Percentiles rank a stretch among this genome's conserved stretches.
These are phyloP conservation scores for Carabus problematicus DNA, from an alignment of 2,888 invertebrate species.

Conservation along the genomic window DNA sequence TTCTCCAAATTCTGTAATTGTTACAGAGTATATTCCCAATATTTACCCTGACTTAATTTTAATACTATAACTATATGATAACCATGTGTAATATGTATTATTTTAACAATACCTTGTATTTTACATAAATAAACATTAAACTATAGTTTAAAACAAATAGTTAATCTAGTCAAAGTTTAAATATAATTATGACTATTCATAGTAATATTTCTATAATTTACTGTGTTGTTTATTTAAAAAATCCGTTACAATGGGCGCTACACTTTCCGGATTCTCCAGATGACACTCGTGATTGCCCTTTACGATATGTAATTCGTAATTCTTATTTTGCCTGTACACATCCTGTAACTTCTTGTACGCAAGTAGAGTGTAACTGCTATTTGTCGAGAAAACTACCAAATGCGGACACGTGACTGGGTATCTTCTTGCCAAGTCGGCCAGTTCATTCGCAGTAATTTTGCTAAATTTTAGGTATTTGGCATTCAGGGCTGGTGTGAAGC, in stretches of 20 bases:
- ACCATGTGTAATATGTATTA: too few species aligned
- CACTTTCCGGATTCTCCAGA: conserved; percentile 63
- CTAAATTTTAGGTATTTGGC: conserved; percentile 51
- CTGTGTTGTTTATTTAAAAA: conserved; percentile 50
- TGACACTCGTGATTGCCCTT: conserved; percentile 70
- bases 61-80: too few species aligned
- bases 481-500: conserved; percentile 66
- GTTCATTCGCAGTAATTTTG: conserved; percentile 44
- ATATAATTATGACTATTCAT: too few species aligned
- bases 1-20: too few species aligned
- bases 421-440: conserved; percentile 53
- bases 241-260: conserved; percentile 55
- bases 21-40: too few species aligned
- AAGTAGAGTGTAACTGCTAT: not conserved
- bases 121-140: too few species aligned
- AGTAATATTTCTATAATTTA: conserved; percentile 48
- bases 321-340: conserved; percentile 49
- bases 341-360: conserved; percentile 45
- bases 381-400: conserved; percentile 50
- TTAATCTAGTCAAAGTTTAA: too few species aligned
- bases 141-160: too few species aligned
- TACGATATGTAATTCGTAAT: conserved; percentile 54
- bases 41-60: too few species aligned
- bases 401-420: conserved; percentile 55
- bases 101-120: too few species aligned